Conservation (phyloP, 2,888 invertebrate genomes). For the Heteropelma amictum region DNA sequence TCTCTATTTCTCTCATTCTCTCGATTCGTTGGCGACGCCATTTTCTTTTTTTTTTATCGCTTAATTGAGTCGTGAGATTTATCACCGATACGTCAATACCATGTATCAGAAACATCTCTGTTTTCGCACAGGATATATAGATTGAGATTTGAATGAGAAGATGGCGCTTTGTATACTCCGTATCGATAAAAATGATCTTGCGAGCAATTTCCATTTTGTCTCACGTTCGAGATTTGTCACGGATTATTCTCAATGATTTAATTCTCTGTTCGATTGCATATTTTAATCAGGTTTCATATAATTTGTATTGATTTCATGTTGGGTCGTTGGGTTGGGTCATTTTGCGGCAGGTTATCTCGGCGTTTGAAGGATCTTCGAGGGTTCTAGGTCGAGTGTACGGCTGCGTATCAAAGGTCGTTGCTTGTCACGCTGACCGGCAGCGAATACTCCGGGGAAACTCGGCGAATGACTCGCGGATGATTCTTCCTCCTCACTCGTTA, state of each 20-base stretch:
- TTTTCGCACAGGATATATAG: too few species aligned
- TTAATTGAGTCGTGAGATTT: conserved; percentile 26
- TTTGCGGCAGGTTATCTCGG: neutral
- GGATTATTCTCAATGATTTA: too few species aligned
- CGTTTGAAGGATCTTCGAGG: conserved; percentile 41
- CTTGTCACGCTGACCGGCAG: conserved; percentile 47
- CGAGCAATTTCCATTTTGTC: too few species aligned
- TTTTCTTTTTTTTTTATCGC: neutral
- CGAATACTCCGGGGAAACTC: neutral
- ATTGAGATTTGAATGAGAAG: neutral
- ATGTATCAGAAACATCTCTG: conserved; percentile 19
- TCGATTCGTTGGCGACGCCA: neutral
- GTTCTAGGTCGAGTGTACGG: conserved; percentile 52
- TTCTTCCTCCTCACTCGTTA: conserved; percentile 33
- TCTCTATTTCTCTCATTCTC: conserved; percentile 8
- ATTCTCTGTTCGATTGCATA: too few species aligned
- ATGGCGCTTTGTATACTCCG: too few species aligned
- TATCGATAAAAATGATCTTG: neutral
- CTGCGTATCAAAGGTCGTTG: conserved; percentile 53
- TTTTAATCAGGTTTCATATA: neutral
- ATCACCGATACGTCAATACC: conserved; percentile 22
- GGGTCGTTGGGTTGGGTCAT: too few species aligned
- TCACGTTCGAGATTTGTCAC: too few species aligned
- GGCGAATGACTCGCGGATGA: conserved; percentile 3
- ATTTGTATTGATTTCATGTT: too few species aligned